A percentile compares a stretch with the other conserved stretches of the same genome.
phyloP scores from a whole-genome alignment of 2,113 vertebrate genomes.

The Cercocebus atys region DNA sequence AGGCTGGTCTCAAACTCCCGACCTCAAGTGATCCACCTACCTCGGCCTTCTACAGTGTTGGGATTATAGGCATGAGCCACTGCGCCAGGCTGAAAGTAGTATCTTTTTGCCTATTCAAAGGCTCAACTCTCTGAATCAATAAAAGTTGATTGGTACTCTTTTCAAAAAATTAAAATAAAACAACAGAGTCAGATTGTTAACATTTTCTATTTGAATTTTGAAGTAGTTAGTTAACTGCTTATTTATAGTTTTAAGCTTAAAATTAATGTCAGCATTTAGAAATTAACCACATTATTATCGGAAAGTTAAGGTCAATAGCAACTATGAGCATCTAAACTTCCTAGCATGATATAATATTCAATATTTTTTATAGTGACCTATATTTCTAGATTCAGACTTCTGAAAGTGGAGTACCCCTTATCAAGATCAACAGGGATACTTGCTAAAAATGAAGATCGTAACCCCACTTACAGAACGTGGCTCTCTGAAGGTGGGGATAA shows the following conservation, averaged over 20 bases:
- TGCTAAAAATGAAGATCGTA: neutral
- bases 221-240: conserved; percentile 18
- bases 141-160: neutral
- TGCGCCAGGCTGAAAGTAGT: neutral
- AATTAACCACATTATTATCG: neutral
- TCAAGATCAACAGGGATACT: neutral
- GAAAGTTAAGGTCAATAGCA: neutral
- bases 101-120: neutral
- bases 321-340: neutral
- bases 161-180: neutral
- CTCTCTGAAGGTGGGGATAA: neutral
- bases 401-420: neutral
- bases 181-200: neutral
- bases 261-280: neutral
- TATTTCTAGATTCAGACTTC: neutral
- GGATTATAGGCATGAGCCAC: too few relatives aligned
- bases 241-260: neutral
- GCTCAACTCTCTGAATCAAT: neutral
- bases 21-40: too few relatives aligned
- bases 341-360: neutral
- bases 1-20: too few relatives aligned
- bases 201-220: neutral
- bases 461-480: neutral
- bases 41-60: too few relatives aligned
- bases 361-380: neutral